phyloP scores from a whole-genome alignment of 2,797 vertebrate genomes.

The Falco berigora region DNA sequence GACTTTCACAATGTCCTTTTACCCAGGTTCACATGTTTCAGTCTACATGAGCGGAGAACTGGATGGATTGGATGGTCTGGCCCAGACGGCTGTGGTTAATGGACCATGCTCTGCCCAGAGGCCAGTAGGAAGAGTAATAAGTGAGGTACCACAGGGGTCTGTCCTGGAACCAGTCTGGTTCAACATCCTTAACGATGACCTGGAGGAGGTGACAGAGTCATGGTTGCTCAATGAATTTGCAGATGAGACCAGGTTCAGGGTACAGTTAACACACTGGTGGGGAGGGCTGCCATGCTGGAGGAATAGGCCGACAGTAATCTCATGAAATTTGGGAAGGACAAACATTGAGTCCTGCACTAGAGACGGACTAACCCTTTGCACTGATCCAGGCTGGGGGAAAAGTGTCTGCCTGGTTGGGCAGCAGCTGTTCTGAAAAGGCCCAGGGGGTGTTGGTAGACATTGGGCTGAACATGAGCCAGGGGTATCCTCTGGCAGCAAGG shows the following conservation, averaged over 20 bases:
- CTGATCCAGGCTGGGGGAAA: background rate
- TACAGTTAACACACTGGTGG: background rate
- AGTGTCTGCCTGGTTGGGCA: background rate
- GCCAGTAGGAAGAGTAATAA: background rate
- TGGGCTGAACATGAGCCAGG: background rate
- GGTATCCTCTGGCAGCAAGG: background rate
- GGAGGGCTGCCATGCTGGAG: background rate
- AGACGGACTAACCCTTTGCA: background rate
- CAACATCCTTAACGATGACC: background rate
- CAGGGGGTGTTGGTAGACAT: background rate
- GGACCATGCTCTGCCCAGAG: background rate
- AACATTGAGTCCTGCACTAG: background rate
- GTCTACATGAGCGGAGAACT: accelerated
- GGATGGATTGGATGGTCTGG: background rate
- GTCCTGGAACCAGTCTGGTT: background rate
- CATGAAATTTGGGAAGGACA: background rate
- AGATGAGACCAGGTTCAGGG: background rate
- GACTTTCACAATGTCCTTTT: background rate
- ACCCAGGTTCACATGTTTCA: background rate
- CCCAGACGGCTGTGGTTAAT: background rate
- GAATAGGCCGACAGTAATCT: background rate
- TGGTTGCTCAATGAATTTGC: background rate
- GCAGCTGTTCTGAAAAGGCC: background rate
- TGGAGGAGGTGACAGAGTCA: background rate
- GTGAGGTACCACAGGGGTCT: background rate